Percentiles rank a stretch among this genome's conserved stretches.
Conservation (phyloP, 2,113 vertebrate genomes). For the Corythornis vintsioides region DNA sequence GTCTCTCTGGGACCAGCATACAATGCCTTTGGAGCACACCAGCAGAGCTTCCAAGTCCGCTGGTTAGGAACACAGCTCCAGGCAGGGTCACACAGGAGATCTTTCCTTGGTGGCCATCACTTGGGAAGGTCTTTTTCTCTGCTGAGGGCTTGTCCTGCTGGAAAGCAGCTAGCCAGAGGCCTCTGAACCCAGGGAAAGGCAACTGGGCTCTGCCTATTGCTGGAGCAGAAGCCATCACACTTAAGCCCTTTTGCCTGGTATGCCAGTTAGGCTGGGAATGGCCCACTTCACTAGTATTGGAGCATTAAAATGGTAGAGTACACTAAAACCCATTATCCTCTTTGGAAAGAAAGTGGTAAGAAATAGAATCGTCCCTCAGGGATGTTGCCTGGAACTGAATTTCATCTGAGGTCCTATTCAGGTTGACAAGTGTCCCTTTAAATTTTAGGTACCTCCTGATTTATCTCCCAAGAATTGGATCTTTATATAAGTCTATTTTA, state of each 20-base stretch:
- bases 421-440: conserved; percentile 6
- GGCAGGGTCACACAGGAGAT: background rate
- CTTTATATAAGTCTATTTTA: conserved; percentile 18
- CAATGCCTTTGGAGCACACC: background rate
- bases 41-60: background rate
- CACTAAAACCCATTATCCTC: background rate
- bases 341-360: background rate
- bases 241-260: background rate
- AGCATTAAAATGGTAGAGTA: background rate
- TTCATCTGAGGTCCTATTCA: conserved; percentile 19
- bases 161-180: background rate
- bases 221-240: background rate
- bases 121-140: background rate
- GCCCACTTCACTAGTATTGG: background rate
- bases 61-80: background rate
- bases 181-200: background rate
- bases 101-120: background rate
- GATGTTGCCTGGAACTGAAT: conserved; percentile 27
- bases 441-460: background rate
- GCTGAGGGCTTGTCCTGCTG: no score
- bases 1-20: conserved; percentile 1
- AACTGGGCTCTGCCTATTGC: background rate
- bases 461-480: background rate
- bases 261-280: background rate
- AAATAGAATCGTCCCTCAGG: conserved; percentile 5